Base-by-base conservation (phyloP, 2,797 vertebrate genomes). In the Amniataba percoides region DNA sequence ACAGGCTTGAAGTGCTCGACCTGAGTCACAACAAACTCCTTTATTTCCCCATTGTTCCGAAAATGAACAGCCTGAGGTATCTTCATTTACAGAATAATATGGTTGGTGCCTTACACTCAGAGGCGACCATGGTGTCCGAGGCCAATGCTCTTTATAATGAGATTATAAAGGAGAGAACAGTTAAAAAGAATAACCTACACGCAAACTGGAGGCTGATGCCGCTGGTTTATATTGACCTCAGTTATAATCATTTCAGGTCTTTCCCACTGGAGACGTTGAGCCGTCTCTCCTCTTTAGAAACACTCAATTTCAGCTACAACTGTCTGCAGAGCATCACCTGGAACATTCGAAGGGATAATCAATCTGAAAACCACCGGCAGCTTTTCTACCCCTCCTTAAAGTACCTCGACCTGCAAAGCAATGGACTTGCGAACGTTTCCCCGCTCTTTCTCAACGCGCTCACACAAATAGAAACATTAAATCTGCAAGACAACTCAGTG, bases 71-170 rank as follows among this genome's bases (percentile, higher is more conserved):
- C 31, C 74, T 96, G 75, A 90, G 60, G 51, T 92, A 94, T 84
- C 85, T 97, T 52, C 88, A 96, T 83, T 92, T 97, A 73, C 96
- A 96, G 78, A 90, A 93, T 83, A 97, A 96, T 63, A 80, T 87
- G 31, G 69, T 97, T 3, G 86, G 87, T 40, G 82, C 85, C n/a
- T 83, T 95, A 68, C 78, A 87, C 66, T 86, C 88, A 77, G 92
- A 93, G 70, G 88, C 88, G 5, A 53, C 66, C 0, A 78, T 92
- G 62, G 76, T 87, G 45, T 88, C 83, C 25, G 88, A 91, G 19
- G 85, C 76, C 4, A 77, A 77, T 6, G 82, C 77, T 74, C 92
- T 69, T 70, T 95, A 96, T 66, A 21, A 76, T 76, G 90, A 92
- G 16, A 77, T 95, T 74, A 75, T 25, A 18, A 68, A 59, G 25